Base-by-base conservation (phyloP, 2,113 vertebrate species). In the Cyphomyrus plagiostoma region DNA sequence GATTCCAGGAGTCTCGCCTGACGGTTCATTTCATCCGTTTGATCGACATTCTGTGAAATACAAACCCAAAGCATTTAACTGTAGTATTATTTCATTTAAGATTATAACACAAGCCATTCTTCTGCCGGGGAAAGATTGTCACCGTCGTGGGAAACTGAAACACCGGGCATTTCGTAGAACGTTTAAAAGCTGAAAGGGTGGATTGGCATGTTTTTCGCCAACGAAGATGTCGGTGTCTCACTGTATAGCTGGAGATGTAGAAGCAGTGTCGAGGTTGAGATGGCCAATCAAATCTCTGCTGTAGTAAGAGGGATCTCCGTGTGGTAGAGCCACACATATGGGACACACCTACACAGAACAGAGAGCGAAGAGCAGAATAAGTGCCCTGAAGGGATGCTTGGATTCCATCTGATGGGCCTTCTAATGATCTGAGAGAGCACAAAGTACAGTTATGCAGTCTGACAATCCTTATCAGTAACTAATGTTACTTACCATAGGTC, bases 281-380 rank as follows among this genome's bases (percentile, higher is more conserved):
- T 97, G 97, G 89, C 91, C 95, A 93, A 97, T 95, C 82, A 98
- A 95, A 95, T 97, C 94, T 92, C 94, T 95, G 94, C 96, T 97
- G 92, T 94, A 92, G 93, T 96, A 96, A 92, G 93, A 95, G 92
- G 95, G 94, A 94, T 97, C 94, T 92, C 96, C 97, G 94, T 96
- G 96, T 87, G 96, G 97, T 93, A 97, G 93, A 91, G 94, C 94
- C 46, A 95, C 94, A 93, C 97, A 97, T 93, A 98, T 96, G 83
- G 97, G 97, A 94, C 97, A 98, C 52, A 97, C 96, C 97, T 97
- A 91, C 90, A 91, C 90, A 90, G 91, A 89, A 10, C 45, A 89
- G 42, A 53, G 42, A 49, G 56, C 15, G 46, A 17, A 3, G 49
- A 52, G 83, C 21, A 23, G 89, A n/a, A 35, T 35, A 1, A 1